Conservation (phyloP, 2,113 vertebrate species). For the Rhipidura dahli region DNA sequence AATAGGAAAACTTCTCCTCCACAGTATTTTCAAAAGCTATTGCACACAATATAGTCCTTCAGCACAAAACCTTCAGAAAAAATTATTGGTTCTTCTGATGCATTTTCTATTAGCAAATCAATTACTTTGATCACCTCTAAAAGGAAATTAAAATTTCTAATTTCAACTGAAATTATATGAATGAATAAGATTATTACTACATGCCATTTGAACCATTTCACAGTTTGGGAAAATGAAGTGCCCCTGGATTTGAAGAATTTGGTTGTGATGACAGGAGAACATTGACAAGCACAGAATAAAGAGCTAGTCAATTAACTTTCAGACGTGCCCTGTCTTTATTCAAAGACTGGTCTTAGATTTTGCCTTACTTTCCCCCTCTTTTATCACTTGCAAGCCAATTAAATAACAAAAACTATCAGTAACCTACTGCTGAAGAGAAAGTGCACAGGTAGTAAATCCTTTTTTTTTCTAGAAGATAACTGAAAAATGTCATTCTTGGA, state of each 20-base stretch:
- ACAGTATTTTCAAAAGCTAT: not conserved
- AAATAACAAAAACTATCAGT: not conserved
- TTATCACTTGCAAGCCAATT: slow-evolving; percentile 11
- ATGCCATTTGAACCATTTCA: not conserved
- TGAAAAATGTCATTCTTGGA: not conserved
- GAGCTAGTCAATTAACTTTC: not conserved
- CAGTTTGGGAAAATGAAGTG: not conserved
- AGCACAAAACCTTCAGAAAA: not conserved
- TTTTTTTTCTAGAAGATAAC: not conserved
- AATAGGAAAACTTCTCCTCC: not conserved
- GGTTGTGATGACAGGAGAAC: not conserved
- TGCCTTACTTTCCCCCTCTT: not conserved
- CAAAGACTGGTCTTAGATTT: not conserved
- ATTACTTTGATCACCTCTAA: not conserved
- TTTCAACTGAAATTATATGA: not conserved
- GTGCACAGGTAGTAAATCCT: slow-evolving; percentile 9
- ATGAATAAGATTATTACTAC: not conserved
- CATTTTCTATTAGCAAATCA: not conserved
- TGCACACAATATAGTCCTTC: not conserved
- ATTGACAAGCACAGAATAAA: not conserved
- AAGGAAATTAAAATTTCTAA: not conserved
- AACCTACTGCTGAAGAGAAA: not conserved
- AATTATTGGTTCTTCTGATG: not conserved
- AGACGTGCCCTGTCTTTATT: not conserved
- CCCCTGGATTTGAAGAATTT: not conserved